Evolutionary conservation across 2,797 vertebrate species (phyloP).

Genomic region (Sus cebifrons): DNA sequence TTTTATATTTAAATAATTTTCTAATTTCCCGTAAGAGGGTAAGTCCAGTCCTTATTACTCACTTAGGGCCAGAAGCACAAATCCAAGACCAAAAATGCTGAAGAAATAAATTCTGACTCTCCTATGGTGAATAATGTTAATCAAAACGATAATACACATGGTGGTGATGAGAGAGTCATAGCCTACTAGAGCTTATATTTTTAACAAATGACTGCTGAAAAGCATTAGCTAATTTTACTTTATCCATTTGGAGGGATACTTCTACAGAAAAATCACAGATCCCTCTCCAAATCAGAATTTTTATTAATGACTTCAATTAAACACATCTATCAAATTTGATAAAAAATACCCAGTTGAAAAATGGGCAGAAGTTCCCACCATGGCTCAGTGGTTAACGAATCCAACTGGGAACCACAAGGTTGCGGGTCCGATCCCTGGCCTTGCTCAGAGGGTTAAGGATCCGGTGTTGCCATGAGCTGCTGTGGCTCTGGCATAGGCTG

Average conservation of each 20-base stretch:
- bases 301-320: slow-evolving; percentile 51
- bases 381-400: too few species aligned
- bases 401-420: too few species aligned
- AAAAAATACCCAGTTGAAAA: not conserved
- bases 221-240: not conserved
- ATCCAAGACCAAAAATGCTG: not conserved
- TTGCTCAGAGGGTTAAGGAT: too few species aligned
- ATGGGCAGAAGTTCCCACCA: too few species aligned
- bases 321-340: not conserved
- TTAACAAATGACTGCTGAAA: not conserved
- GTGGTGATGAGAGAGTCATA: not conserved
- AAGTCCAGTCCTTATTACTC: not conserved
- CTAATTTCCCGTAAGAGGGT: not conserved
- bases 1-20: not conserved
- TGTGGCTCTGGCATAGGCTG: too few species aligned
- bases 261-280: not conserved
- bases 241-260: not conserved
- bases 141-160: not conserved
- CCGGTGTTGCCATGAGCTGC: too few species aligned
- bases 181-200: not conserved
- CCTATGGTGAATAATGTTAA: not conserved
- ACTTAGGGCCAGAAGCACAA: not conserved
- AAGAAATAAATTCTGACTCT: slow-evolving; percentile 9
- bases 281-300: slow-evolving; percentile 13
- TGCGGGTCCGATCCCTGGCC: too few species aligned